A percentile compares a stretch with the other conserved stretches of the same genome.
Conservation (phyloP, 2,888 invertebrate species). For the Colletes collaris region DNA sequence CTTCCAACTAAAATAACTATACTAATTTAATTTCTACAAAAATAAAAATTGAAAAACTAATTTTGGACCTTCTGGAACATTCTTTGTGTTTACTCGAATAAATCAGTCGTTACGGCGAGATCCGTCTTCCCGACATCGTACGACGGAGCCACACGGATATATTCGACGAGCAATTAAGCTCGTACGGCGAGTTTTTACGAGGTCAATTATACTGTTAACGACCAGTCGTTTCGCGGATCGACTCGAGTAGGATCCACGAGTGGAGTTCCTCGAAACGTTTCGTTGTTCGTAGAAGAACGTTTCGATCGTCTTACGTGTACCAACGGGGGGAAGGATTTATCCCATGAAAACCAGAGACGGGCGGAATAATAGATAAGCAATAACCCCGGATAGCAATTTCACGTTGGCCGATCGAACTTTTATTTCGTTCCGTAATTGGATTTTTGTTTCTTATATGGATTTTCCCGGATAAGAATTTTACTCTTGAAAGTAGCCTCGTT, state of each 20-base stretch:
- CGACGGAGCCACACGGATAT: not conserved
- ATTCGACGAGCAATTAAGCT: slow-evolving; percentile 44
- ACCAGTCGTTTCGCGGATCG: not conserved
- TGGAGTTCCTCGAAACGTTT: slow-evolving; percentile 21
- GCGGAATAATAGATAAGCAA: too few species aligned
- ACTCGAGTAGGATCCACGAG: not conserved
- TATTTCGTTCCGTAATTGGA: too few species aligned
- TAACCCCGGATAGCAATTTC: too few species aligned
- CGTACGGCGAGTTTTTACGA: slow-evolving; percentile 16
- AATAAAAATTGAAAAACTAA: not conserved
- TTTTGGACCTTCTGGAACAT: too few species aligned
- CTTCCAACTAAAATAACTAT: too few species aligned
- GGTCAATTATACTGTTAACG: slow-evolving; percentile 47
- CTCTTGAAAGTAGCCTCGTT: too few species aligned
- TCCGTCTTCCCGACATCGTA: not conserved
- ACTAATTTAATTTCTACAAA: too few species aligned
- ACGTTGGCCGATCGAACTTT: too few species aligned
- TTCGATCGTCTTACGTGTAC: slow-evolving; percentile 7
- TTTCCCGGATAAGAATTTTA: too few species aligned
- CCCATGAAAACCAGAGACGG: not conserved
- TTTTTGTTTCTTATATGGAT: too few species aligned
- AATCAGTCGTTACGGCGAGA: not conserved
- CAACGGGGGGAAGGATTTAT: not conserved
- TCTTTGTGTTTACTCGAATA: too few species aligned
- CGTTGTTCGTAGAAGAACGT: slow-evolving; percentile 32